Conservation (phyloP, 2,797 vertebrate species). For the Phoebastria nigripes region DNA sequence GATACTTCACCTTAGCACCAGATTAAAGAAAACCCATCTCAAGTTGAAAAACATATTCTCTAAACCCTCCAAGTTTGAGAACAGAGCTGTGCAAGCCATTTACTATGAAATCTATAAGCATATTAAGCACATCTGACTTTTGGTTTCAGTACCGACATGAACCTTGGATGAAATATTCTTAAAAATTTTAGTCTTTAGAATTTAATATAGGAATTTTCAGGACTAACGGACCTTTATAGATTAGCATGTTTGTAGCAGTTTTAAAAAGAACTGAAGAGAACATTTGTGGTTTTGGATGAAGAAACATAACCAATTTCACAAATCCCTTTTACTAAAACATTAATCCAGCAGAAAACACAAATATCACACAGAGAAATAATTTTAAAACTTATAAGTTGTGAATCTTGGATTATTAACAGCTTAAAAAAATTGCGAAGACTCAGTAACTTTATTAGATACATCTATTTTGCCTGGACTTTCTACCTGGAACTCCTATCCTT, state of each 20-base stretch:
- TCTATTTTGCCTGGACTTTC: not conserved
- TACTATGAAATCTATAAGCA: not conserved
- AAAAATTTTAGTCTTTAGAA: not conserved
- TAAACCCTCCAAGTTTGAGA: not conserved
- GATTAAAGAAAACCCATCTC: not conserved
- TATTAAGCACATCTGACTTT: not conserved
- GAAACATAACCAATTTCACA: not conserved
- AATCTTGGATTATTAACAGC: not conserved
- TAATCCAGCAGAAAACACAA: not conserved
- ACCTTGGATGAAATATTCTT: not conserved
- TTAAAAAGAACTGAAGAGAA: not conserved
- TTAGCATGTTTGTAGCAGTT: not conserved
- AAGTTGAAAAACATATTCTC: not conserved
- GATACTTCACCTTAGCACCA: not conserved
- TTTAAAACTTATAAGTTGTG: not conserved
- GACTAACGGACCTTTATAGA: not conserved
- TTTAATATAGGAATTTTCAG: not conserved
- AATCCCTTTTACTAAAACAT: not conserved
- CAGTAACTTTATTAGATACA: not conserved
- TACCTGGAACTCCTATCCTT: not conserved
- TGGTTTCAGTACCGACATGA: not conserved
- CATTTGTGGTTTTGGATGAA: accelerated
- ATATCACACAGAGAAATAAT: not conserved
- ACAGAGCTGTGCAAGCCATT: not conserved
- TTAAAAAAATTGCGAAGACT: not conserved